Percentiles rank a stretch among this genome's conserved stretches.
Evolutionary conservation across 2,888 invertebrate genomes (phyloP).

Genomic region (Pyralis farinalis): DNA sequence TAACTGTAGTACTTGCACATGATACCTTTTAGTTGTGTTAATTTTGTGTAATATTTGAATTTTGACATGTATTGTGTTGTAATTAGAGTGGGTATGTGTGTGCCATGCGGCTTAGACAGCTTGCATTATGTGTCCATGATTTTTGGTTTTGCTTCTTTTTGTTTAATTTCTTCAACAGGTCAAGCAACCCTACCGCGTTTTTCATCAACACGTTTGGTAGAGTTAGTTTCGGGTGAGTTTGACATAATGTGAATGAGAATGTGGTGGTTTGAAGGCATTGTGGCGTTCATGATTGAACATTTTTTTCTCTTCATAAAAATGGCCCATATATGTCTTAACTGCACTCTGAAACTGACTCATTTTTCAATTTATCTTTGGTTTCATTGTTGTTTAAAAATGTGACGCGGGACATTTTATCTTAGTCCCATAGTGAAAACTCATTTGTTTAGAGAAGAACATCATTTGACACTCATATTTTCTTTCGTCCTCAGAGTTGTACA

Average conservation of each 20-base stretch:
- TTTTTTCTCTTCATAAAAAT: constrained; percentile 59
- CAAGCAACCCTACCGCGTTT: constrained; percentile 85
- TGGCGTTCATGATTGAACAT: constrained; percentile 68
- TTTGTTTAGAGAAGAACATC: neutral
- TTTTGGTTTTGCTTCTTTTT: constrained; percentile 71
- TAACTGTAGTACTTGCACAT: constrained; percentile 24
- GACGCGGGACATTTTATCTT: too few relatives aligned
- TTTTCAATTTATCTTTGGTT: constrained; percentile 35
- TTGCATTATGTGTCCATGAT: constrained; percentile 59
- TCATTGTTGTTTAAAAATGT: constrained; percentile 10
- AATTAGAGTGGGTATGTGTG: constrained; percentile 55
- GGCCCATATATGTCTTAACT: constrained; percentile 69
- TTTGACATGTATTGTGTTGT: constrained; percentile 30
- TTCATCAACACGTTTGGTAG: constrained; percentile 86
- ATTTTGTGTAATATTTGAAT: constrained; percentile 29
- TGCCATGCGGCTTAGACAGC: constrained; percentile 54
- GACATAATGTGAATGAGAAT: constrained; percentile 74
- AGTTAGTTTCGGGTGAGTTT: constrained; percentile 88
- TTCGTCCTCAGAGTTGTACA: neutral
- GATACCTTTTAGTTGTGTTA: constrained; percentile 25
- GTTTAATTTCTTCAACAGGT: constrained; percentile 86
- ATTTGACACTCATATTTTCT: neutral
- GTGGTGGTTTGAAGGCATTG: constrained; percentile 77
- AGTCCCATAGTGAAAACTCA: neutral
- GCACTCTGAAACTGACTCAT: constrained; percentile 75